Evolutionary conservation across 2,113 vertebrate species (phyloP).

Genomic region (Pardalotus punctatus): DNA sequence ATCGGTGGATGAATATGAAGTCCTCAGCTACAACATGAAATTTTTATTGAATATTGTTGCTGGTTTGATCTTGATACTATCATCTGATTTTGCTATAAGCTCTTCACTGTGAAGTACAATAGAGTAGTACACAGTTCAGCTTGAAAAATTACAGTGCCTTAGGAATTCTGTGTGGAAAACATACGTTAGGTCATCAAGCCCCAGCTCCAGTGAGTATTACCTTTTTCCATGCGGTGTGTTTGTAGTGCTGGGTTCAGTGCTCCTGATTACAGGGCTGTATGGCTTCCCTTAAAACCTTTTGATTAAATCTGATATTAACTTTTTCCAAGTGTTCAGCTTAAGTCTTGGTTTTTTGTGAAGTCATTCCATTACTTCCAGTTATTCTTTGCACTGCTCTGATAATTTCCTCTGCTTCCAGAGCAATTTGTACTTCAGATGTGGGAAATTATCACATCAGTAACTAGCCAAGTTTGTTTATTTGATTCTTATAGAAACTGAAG

Average conservation of each 20-base stretch:
- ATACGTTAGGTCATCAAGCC: slow-evolving; percentile 1
- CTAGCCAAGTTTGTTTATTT: background rate
- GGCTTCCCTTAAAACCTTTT: background rate
- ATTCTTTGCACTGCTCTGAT: background rate
- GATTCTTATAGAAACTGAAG: background rate
- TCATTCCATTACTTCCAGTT: background rate
- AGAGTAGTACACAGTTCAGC: background rate
- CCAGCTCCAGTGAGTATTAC: background rate
- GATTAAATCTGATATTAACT: background rate
- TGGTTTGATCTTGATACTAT: background rate
- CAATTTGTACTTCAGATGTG: background rate
- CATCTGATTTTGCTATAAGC: background rate
- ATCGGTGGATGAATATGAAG: background rate
- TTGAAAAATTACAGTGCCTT: slow-evolving; percentile 8
- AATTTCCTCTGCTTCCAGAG: background rate
- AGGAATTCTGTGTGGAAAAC: slow-evolving; percentile 2
- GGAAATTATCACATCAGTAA: background rate
- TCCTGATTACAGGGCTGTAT: background rate
- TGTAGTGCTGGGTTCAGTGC: background rate
- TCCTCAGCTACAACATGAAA: background rate
- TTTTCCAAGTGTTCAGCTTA: background rate
- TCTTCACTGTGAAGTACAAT: background rate
- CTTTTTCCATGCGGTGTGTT: background rate
- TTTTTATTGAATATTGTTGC: slow-evolving; percentile 14
- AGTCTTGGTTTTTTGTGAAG: background rate